Conservation (phyloP, 2,888 invertebrate species). For the Ectobius pallidus region DNA sequence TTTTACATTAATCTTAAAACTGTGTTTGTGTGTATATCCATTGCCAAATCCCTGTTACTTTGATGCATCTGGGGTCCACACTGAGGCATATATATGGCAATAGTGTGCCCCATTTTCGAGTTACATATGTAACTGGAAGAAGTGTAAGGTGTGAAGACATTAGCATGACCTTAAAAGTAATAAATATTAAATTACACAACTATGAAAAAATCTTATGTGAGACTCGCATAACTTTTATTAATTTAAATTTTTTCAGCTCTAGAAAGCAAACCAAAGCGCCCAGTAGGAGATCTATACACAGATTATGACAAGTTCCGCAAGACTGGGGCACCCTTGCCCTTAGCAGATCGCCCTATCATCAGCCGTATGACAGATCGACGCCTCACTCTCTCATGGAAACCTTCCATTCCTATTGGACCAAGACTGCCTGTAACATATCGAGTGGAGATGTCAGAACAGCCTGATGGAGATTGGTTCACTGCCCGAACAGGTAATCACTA, state of each 20-base stretch:
- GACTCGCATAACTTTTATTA: too few species aligned
- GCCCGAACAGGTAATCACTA: constrained; percentile 68
- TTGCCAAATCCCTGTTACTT: too few species aligned
- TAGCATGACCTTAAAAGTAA: too few species aligned
- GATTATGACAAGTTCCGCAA: constrained; percentile 84
- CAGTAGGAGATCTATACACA: constrained; percentile 72
- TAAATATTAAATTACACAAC: too few species aligned
- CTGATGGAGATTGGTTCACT: constrained; percentile 92
- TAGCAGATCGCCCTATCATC: constrained; percentile 90
- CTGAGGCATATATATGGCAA: too few species aligned
- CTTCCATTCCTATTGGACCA: constrained; percentile 86
- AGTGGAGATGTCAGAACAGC: constrained; percentile 92
- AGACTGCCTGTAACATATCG: constrained; percentile 92
- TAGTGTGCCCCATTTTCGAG: too few species aligned
- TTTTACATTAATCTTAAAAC: too few species aligned
- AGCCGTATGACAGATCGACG: constrained; percentile 90
- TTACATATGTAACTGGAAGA: too few species aligned
- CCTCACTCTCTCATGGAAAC: constrained; percentile 91
- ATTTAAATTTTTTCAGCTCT: constrained; percentile 59
- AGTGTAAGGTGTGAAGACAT: too few species aligned
- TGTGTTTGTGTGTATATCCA: too few species aligned
- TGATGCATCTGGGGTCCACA: too few species aligned
- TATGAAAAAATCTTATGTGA: too few species aligned
- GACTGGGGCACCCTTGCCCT: constrained; percentile 83
- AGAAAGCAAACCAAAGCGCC: constrained; percentile 57